Conservation (phyloP, 2,797 vertebrate species). For the Jordanella pulchra region DNA sequence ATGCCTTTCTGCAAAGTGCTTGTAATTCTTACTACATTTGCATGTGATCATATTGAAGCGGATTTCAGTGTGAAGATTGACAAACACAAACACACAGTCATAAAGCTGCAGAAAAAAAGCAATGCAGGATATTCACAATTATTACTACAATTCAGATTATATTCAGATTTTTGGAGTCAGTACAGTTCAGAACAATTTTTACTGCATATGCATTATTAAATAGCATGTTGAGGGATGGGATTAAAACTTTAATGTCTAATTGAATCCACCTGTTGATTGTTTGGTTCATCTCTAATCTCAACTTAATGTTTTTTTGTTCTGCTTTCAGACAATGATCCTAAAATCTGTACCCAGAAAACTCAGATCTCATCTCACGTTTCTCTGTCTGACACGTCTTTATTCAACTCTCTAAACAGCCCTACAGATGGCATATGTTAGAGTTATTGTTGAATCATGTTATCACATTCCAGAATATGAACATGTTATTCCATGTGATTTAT, state of each 20-base stretch:
- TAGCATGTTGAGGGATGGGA: no score
- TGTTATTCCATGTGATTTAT: slow-evolving; percentile 51
- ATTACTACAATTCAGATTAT: slow-evolving; percentile 11
- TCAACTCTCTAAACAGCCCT: slow-evolving; percentile 34
- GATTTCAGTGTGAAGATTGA: neutral
- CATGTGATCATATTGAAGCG: no score
- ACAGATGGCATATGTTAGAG: slow-evolving; percentile 61
- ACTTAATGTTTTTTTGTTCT: slow-evolving; percentile 52
- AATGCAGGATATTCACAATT: no score
- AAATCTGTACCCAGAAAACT: slow-evolving; percentile 1
- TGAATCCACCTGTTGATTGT: no score
- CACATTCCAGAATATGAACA: slow-evolving; percentile 38
- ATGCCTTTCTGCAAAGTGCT: no score
- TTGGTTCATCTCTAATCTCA: neutral
- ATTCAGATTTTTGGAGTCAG: slow-evolving; percentile 74
- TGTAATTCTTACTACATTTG: no score
- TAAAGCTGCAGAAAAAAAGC: no score
- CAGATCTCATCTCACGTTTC: slow-evolving; percentile 37
- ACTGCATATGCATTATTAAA: no score
- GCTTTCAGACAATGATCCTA: slow-evolving; percentile 52
- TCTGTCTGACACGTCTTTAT: slow-evolving; percentile 3
- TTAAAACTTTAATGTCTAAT: no score
- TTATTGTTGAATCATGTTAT: slow-evolving; percentile 21
- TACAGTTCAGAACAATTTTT: slow-evolving; percentile 49
- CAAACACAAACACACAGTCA: neutral